Evolutionary conservation across 2,113 vertebrate genomes (phyloP).

Genomic region (Cervus canadensis): DNA sequence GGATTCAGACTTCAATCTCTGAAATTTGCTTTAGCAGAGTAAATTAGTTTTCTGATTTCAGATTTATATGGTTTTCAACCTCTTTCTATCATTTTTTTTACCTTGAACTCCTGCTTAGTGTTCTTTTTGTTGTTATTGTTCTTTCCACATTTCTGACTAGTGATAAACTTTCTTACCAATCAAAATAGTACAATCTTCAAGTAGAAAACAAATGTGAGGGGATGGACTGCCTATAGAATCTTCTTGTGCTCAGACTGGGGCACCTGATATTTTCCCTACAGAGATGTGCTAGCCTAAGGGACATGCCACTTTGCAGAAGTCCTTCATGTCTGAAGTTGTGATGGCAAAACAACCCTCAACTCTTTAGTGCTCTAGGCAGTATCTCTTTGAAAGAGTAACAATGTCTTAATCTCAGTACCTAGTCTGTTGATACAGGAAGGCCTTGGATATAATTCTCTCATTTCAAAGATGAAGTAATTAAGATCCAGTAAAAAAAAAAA

Average conservation of each 20-base stretch:
- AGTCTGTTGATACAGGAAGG: background rate
- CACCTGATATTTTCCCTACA: background rate
- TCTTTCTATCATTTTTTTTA: background rate
- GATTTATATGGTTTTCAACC: background rate
- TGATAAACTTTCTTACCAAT: background rate
- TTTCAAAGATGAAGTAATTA: background rate
- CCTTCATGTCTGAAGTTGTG: background rate
- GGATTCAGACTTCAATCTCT: background rate
- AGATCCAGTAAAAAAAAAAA: background rate
- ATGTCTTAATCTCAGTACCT: background rate
- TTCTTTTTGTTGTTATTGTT: background rate
- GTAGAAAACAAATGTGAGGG: background rate
- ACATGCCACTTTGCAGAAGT: background rate
- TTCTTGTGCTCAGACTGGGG: background rate
- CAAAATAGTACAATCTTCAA: background rate
- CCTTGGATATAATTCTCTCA: background rate
- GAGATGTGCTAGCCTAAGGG: background rate
- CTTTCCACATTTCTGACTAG: background rate
- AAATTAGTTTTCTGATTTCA: conserved; percentile 15
- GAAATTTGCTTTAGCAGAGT: conserved; percentile 36
- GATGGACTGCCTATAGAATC: background rate
- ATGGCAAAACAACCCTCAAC: background rate
- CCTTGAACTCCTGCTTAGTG: background rate
- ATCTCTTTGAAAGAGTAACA: background rate
- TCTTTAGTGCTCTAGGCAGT: background rate